These are phyloP conservation scores for Hystrix brachyura DNA, from an alignment of 2,113 vertebrate genomes.

Conservation along the genomic window DNA sequence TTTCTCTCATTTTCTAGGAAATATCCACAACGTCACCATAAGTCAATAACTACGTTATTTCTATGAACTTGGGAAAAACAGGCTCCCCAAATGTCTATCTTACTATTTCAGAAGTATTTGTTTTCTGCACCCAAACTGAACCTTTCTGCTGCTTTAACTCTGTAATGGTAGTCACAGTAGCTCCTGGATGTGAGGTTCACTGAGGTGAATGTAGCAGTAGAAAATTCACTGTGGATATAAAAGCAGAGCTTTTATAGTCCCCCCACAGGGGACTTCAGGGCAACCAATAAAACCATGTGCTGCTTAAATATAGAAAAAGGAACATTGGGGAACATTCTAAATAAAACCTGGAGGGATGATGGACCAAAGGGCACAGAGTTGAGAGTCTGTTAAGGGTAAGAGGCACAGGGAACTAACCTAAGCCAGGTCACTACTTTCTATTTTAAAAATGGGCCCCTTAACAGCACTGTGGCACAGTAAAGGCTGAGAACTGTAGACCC, in stretches of 20 bases:
- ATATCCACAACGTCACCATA: background rate
- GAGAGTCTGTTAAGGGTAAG: background rate
- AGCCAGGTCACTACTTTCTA: background rate
- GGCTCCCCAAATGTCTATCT: background rate
- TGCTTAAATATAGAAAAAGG: slow-evolving; percentile 1
- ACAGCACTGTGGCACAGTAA: background rate
- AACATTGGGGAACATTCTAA: background rate
- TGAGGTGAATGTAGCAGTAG: background rate
- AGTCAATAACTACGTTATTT: background rate
- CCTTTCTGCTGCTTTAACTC: background rate
- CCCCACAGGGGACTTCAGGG: background rate
- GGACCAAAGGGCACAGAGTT: background rate
- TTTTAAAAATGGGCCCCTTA: background rate
- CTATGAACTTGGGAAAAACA: background rate
- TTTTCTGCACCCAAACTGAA: slow-evolving; percentile 30
- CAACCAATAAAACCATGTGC: background rate
- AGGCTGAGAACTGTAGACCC: background rate
- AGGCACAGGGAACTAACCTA: background rate
- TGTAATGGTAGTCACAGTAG: background rate
- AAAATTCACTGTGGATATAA: slow-evolving; percentile 6
- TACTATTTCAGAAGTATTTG: background rate
- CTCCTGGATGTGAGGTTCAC: background rate
- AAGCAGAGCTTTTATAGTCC: background rate
- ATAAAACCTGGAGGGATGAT: background rate
- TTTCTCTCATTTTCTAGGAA: slow-evolving; percentile 38